phyloP scores from a whole-genome alignment of 2,888 invertebrate genomes.

The Apomyelois bistriatella region DNA sequence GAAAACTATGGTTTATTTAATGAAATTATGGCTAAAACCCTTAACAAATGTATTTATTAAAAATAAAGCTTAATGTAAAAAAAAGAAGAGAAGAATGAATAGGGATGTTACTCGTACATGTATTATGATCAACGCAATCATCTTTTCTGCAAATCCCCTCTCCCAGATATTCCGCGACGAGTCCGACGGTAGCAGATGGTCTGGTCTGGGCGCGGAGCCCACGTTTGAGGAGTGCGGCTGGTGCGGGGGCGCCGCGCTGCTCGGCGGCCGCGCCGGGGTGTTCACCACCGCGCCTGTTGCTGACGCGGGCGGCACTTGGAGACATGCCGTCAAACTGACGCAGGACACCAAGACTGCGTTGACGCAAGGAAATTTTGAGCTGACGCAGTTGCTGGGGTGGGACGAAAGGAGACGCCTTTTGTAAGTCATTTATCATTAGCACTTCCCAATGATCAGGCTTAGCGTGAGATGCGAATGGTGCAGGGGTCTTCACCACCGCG shows the following conservation, averaged over 20 bases:
- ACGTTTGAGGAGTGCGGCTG: constrained; percentile 65
- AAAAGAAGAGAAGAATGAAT: no score
- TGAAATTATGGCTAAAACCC: no score
- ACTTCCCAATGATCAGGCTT: not conserved
- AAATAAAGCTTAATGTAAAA: no score
- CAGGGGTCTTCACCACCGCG: constrained; percentile 72
- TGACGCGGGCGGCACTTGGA: constrained; percentile 74
- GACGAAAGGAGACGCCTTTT: constrained; percentile 85
- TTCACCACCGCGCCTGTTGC: constrained; percentile 75
- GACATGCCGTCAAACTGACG: constrained; percentile 54
- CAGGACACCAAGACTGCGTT: constrained; percentile 61
- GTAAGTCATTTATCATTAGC: constrained; percentile 63
- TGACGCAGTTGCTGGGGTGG: constrained; percentile 87
- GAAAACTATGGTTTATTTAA: no score
- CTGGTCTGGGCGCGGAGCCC: constrained; percentile 67
- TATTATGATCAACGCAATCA: no score
- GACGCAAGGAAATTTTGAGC: constrained; percentile 87
- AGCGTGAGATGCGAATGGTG: no score
- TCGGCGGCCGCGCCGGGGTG: constrained; percentile 52
- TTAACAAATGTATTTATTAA: no score
- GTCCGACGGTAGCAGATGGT: constrained; percentile 67
- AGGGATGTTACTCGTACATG: no score
- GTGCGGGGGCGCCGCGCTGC: constrained; percentile 66
- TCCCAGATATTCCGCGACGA: constrained; percentile 65
- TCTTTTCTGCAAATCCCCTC: not conserved